Base-by-base conservation (phyloP, 2,888 invertebrate species). In the Zaprionus obscuricornis region DNA sequence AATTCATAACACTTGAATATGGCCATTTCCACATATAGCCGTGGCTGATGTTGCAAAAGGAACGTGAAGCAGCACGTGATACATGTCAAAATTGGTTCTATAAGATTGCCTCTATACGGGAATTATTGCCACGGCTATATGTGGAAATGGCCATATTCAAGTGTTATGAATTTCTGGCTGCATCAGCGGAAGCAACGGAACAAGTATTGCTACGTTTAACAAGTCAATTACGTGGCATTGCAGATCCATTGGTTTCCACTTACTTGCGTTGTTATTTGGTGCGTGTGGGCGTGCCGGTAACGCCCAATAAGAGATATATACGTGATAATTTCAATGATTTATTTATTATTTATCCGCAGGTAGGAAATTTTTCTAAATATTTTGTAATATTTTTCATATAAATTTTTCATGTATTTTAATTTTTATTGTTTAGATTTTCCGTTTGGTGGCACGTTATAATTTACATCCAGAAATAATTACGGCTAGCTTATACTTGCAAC, bases 61-160 rank as follows among this genome's bases (percentile, higher is more conserved):
- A 97, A 3, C 93, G 94, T 0, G 97, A 97, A 88, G 92, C 94
- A 43, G 97, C 98, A 0, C 97, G 96, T 89, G 98, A 98, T 91
- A 99, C 98, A 0, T 98, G 98, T 88, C 94, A 96, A 72, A 99
- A 99, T 91, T 99, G 99, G 99, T 97, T 99, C 91, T 98, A 96
- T 90, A 99, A 99, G 92, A 97, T 99, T 88, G 97, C 98, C 0
- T 98, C 98, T 0, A 98, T 99, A 78, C 92, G 98, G 68, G 99
- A 99, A 90, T 91, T 99, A 4, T 92, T 99, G 37, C 98, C 99
- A 0, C 92, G 97, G 54, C 92, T 99, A 16, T 99, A 98, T 89
- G 95, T 98, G 73, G 98, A 99, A 92, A 95, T 97, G 91, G 95
- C 98, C 6, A 93, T 98, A 67, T 91, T 98, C 49, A 96, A 95